Conservation (phyloP, 2,888 invertebrate species). For the Acrocera orbiculus region DNA sequence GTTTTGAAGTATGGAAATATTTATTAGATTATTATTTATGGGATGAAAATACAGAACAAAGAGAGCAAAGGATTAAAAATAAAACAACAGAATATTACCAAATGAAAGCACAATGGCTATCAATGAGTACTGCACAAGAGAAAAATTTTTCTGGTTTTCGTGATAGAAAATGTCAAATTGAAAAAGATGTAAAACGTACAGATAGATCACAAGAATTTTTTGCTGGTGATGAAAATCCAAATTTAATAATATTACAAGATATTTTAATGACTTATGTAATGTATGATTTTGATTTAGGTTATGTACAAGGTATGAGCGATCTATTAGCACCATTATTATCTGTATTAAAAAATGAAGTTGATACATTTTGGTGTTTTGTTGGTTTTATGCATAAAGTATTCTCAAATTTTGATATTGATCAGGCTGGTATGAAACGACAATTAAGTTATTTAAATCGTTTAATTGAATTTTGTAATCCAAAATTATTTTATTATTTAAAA, state of each 20-base stretch:
- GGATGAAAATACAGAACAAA: constrained; percentile 55
- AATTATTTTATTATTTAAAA: constrained; percentile 69
- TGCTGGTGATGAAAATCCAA: constrained; percentile 84
- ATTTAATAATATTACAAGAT: constrained; percentile 67
- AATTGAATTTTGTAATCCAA: constrained; percentile 64
- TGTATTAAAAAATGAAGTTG: constrained; percentile 81
- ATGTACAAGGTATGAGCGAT: constrained; percentile 97
- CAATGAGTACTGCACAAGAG: constrained; percentile 76
- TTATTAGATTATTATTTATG: constrained; percentile 77
- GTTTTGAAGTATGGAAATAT: constrained; percentile 87
- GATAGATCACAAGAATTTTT: constrained; percentile 82
- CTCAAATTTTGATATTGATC: constrained; percentile 91
- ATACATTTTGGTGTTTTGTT: constrained; percentile 98
- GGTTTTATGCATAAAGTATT: constrained; percentile 91
- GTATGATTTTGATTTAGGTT: constrained; percentile 96
- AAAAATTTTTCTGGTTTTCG: constrained; percentile 70
- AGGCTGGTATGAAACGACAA: constrained; percentile 90
- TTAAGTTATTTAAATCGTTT: constrained; percentile 68
- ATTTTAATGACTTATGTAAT: constrained; percentile 97
- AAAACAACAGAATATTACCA: constrained; percentile 75
- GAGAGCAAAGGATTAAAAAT: constrained; percentile 47
- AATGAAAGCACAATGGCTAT: constrained; percentile 95
- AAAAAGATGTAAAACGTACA: constrained; percentile 94
- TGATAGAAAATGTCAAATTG: constrained; percentile 84
- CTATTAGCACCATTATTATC: constrained; percentile 80